Evolutionary conservation across 2,113 vertebrate species (phyloP).

Genomic region (Piprites chloris): DNA sequence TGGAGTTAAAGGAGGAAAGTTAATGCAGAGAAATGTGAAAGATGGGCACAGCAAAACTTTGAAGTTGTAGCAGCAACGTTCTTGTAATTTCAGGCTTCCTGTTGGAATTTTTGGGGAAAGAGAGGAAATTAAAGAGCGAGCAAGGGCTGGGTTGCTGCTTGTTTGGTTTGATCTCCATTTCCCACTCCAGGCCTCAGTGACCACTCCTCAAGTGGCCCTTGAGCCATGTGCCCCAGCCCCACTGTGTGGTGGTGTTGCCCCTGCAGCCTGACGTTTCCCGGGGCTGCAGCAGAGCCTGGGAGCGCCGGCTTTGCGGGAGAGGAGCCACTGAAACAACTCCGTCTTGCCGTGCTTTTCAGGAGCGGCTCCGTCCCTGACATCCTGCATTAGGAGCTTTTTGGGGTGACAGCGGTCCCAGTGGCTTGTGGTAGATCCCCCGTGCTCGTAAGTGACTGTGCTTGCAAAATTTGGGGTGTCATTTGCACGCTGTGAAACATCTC

Average conservation of each 20-base stretch:
- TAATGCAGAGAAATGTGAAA: background rate
- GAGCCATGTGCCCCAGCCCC: background rate
- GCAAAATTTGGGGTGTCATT: accelerated
- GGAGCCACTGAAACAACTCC: accelerated
- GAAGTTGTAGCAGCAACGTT: background rate
- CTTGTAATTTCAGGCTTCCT: background rate
- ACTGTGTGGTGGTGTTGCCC: accelerated
- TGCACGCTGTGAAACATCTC: background rate
- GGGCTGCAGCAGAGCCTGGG: background rate
- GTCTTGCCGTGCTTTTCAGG: background rate
- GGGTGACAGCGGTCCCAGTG: accelerated
- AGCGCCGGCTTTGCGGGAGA: background rate
- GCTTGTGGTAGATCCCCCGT: background rate
- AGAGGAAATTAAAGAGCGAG: background rate
- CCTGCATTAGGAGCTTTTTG: background rate
- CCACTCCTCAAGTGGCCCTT: background rate
- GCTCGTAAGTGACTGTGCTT: background rate
- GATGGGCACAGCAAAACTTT: slow-evolving; percentile 13
- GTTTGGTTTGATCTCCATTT: background rate
- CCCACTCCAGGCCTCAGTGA: background rate
- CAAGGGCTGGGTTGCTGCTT: background rate
- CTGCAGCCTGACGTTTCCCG: background rate
- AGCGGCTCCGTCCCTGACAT: accelerated
- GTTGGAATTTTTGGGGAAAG: background rate
- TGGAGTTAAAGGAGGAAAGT: background rate